Percentiles rank a stretch among this genome's conserved stretches.
Evolutionary conservation across 2,797 vertebrate species (phyloP).

Genomic region (Synanceia verrucosa): DNA sequence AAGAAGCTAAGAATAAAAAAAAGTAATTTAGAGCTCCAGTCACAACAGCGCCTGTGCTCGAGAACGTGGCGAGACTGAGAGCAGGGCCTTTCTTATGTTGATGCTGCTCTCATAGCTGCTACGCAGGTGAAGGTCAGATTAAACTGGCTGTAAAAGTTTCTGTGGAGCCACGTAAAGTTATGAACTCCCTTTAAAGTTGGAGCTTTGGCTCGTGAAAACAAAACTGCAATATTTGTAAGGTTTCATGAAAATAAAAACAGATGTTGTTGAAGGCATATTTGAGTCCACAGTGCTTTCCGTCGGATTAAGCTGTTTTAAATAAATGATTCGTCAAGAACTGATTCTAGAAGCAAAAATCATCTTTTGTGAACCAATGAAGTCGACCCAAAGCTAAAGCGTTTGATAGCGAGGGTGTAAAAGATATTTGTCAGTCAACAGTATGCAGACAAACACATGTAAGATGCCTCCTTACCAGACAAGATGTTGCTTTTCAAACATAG

Average conservation of each 20-base stretch:
- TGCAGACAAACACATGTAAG: not conserved
- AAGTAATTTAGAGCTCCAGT: conserved; percentile 12
- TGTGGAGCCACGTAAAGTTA: not conserved
- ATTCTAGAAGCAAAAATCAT: not conserved
- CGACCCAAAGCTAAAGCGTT: not conserved
- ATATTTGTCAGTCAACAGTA: not conserved
- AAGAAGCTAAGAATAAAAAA: conserved; percentile 15
- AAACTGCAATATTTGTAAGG: not conserved
- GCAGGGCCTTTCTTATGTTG: conserved; percentile 23
- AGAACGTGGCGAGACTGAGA: conserved; percentile 9
- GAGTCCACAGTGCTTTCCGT: not conserved
- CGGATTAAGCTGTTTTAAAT: not conserved
- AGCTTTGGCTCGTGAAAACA: not conserved
- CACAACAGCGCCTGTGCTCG: not conserved
- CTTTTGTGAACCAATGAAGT: not conserved
- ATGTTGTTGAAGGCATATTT: not conserved
- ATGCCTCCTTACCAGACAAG: not conserved
- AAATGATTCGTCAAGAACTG: not conserved
- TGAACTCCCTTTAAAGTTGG: not conserved
- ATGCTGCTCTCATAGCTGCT: conserved; percentile 6
- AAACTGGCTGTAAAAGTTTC: not conserved
- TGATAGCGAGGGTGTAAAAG: not conserved
- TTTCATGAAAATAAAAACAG: not conserved
- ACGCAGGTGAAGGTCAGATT: not conserved
- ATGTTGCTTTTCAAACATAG: not conserved